Base-by-base conservation (phyloP, 23 tunicate genomes). In the Ciona savignyi region DNA sequence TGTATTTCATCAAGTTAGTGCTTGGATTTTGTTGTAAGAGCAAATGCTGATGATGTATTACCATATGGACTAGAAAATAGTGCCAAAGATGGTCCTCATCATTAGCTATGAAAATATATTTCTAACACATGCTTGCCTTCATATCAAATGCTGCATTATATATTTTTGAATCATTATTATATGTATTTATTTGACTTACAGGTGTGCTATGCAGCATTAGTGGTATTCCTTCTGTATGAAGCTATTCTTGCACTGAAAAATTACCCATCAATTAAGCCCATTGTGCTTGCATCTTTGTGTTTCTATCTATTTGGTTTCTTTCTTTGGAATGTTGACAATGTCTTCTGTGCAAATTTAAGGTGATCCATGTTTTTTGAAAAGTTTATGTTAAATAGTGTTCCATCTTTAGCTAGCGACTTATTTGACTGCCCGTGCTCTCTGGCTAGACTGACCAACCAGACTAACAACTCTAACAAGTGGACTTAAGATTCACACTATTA, bases 321-420 rank as follows among this genome's bases (percentile, higher is more conserved):
- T 24, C 35, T 88, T 62, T 88, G 96, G 96, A 88, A 82, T 82
- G 77, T 88, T 24, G 96, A 88, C 88, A 88, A 88, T 28, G 35
- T 23, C 2, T 78, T 82, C 33, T 88, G 96, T 60, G 63, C 83
- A 31, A 33, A 81, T 60, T 60, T 88, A 22, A 82, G 96, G 96
- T 88, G 33, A 3, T 68, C 32, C 42, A 11, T 9, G 9, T 20
- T 25, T 65, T n/a, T n/a, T n/a, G n/a, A n/a, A n/a, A n/a, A n/a
- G n/a, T n/a, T n/a, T n/a, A n/a, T n/a, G n/a, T n/a, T n/a, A n/a
- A n/a, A n/a, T n/a, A n/a, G n/a, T n/a, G n/a, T n/a, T n/a, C n/a
- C n/a, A n/a, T n/a, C n/a, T n/a, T n/a, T n/a, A n/a, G n/a, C n/a
- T n/a, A n/a, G n/a, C n/a, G n/a, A n/a, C n/a, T n/a, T n/a, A n/a